phyloP scores from a whole-genome alignment of 2,888 invertebrate genomes.

The Beris chalybata region DNA sequence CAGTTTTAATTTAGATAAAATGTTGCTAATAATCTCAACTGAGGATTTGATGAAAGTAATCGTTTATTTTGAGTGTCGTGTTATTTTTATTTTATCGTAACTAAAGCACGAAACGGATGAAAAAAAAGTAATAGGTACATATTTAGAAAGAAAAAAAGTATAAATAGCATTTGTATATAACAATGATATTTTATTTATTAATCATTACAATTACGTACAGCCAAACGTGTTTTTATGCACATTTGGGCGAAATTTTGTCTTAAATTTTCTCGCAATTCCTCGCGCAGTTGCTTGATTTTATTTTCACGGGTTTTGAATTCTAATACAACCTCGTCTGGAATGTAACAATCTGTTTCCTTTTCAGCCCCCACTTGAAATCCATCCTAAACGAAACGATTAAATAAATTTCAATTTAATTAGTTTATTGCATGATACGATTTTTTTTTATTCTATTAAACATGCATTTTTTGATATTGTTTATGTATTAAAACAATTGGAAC shows the following conservation, averaged over 20 bases:
- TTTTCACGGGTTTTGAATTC: slow-evolving; percentile 81
- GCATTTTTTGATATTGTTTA: neutral
- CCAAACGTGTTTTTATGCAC: slow-evolving; percentile 55
- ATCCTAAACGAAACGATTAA: slow-evolving; percentile 60
- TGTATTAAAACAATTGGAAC: too few species aligned
- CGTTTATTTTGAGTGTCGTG: too few species aligned
- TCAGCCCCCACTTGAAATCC: slow-evolving; percentile 77
- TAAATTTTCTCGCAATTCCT: slow-evolving; percentile 78
- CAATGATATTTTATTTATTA: slow-evolving; percentile 30
- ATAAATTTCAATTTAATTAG: slow-evolving; percentile 25
- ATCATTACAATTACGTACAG: slow-evolving; percentile 37
- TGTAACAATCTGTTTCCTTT: slow-evolving; percentile 73
- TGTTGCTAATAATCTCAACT: too few species aligned
- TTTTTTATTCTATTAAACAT: too few species aligned
- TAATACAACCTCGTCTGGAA: slow-evolving; percentile 85
- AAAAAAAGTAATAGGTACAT: neutral
- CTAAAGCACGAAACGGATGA: too few species aligned
- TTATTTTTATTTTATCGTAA: too few species aligned
- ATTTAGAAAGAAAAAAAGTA: neutral
- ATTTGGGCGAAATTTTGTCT: slow-evolving; percentile 81
- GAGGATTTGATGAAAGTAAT: too few species aligned
- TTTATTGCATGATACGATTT: slow-evolving; percentile 2
- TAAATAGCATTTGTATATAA: neutral
- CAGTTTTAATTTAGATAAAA: too few species aligned
- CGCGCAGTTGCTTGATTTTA: slow-evolving; percentile 77